These are phyloP conservation scores for Drosophila antonietae DNA, from an alignment of 2,888 invertebrate genomes.

Conservation along the genomic window DNA sequence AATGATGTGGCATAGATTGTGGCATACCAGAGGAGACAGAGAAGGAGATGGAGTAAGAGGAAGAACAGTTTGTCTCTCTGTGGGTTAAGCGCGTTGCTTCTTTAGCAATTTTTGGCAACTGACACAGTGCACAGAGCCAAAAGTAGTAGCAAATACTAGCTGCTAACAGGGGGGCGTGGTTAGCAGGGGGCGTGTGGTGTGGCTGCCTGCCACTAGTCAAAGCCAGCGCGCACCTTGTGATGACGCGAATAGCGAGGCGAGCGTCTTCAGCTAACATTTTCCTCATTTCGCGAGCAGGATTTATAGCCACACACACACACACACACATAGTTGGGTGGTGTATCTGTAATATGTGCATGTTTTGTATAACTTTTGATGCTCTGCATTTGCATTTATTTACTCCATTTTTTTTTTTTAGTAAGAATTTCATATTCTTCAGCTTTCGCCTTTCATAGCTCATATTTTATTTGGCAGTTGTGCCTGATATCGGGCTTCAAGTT, in stretches of 20 bases:
- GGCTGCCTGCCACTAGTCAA: constrained; percentile 43
- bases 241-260: not conserved
- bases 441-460: constrained; percentile 21
- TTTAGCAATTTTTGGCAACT: constrained; percentile 42
- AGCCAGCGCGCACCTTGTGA: constrained; percentile 32
- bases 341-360: constrained; percentile 2
- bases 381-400: constrained; percentile 23
- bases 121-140: constrained; percentile 50
- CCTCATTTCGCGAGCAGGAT: constrained; percentile 10
- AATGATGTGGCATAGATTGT: constrained; percentile 64
- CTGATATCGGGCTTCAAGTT: constrained; percentile 8
- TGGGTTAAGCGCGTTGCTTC: constrained; percentile 32
- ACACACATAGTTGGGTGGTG: not conserved
- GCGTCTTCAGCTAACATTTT: constrained; percentile 38
- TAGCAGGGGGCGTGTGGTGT: not conserved
- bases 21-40: constrained; percentile 19
- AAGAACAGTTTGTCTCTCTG: constrained; percentile 14
- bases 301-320: constrained; percentile 1
- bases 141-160: constrained; percentile 17
- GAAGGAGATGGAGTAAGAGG: not conserved
- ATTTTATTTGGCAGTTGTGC: constrained; percentile 24
- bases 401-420: constrained; percentile 1
- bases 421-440: constrained; percentile 21
- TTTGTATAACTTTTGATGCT: constrained; percentile 15
- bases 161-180: constrained; percentile 1